Conservation (phyloP, 1,140 invertebrate species). For the Drosophila prosaltans region DNA sequence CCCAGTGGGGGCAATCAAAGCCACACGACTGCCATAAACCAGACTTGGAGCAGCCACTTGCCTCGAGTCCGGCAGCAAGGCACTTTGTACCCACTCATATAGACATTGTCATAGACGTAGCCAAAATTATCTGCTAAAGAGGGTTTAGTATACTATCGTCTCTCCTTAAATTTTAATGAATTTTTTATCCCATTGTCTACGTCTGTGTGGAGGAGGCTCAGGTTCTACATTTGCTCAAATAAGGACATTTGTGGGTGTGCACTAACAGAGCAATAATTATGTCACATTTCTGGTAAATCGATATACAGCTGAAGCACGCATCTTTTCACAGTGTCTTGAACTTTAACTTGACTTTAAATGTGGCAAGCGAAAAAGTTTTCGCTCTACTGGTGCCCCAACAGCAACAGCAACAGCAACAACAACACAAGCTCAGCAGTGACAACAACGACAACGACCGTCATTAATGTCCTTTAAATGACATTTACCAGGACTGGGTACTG, state of each 20-base stretch:
- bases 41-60: conserved; percentile 33
- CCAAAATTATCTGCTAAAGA: background rate
- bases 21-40: conserved; percentile 65
- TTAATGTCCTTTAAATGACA: conserved; percentile 80
- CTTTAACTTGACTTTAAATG: conserved; percentile 80
- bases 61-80: conserved; percentile 53
- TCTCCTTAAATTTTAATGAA: too few species aligned
- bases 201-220: conserved; percentile 34
- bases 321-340: conserved; percentile 71
- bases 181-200: conserved; percentile 23
- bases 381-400: conserved; percentile 8
- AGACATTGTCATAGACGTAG: conserved; percentile 3
- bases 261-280: conserved; percentile 73
- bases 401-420: conserved; percentile 10
- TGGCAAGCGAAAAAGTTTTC: conserved; percentile 39
- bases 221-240: background rate
- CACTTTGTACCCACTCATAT: conserved; percentile 47
- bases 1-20: conserved; percentile 45
- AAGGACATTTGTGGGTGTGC: conserved; percentile 30
- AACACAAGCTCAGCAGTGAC: background rate
- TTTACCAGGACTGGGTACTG: conserved; percentile 67
- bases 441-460: conserved; percentile 40
- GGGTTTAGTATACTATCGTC: background rate
- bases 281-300: conserved; percentile 70
- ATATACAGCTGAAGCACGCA: conserved; percentile 60